Evolutionary conservation across 2,888 invertebrate genomes (phyloP).

Genomic region (Drymonia ruficornis): DNA sequence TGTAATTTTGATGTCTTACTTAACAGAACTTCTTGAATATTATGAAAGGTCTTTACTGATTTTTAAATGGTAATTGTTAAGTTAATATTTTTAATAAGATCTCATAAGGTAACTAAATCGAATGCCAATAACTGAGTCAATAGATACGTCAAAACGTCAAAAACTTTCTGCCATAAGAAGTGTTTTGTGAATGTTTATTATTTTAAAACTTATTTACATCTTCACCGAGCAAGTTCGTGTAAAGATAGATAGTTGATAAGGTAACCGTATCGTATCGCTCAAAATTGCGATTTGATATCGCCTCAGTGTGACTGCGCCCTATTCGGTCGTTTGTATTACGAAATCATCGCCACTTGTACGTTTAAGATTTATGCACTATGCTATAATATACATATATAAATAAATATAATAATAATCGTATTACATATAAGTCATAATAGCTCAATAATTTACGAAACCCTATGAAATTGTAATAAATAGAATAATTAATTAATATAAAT

Average conservation of each 20-base stretch:
- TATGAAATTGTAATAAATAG: constrained; percentile 71
- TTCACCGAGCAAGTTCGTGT: too few species aligned
- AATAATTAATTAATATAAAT: constrained; percentile 62
- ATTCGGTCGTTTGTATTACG: constrained; percentile 50
- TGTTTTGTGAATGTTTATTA: too few species aligned
- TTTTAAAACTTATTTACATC: too few species aligned
- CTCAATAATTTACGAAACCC: constrained; percentile 75
- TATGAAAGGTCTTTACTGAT: too few species aligned
- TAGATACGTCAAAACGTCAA: too few species aligned
- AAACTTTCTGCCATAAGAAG: too few species aligned
- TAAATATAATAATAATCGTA: constrained; percentile 50
- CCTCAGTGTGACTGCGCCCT: constrained; percentile 26
- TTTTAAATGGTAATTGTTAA: too few species aligned
- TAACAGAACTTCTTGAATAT: too few species aligned
- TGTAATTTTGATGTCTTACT: too few species aligned
- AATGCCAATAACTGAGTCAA: too few species aligned
- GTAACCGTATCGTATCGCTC: constrained; percentile 1
- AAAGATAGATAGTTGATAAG: neutral
- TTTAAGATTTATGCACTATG: constrained; percentile 72
- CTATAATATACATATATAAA: constrained; percentile 53
- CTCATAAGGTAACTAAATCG: too few species aligned
- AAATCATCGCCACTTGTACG: constrained; percentile 59
- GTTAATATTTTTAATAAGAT: too few species aligned
- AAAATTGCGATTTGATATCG: neutral
- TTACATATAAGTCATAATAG: constrained; percentile 66